Evolutionary conservation across 2,888 invertebrate species (phyloP), one percentile per base, ranked within the genome.

Genomic region (Periphyllus acericola): DNA sequence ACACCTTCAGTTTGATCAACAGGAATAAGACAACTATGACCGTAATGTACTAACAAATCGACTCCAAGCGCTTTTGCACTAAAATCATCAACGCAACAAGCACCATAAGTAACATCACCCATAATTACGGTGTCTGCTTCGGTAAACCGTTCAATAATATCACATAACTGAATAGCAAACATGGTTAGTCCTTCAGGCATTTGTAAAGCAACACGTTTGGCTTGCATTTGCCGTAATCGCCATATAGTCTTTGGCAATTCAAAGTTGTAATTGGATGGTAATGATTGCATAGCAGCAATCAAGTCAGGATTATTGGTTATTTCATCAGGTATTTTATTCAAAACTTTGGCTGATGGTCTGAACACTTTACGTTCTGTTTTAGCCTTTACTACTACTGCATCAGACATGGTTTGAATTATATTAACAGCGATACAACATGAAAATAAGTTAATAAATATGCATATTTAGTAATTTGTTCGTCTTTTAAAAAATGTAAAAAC

Each of bases 31-130:
- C 99, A 99, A 90, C 98, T 99, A 92, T 99, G 99, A 1, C 99
- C 99, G 91, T 99, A 99, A 92, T 99, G 99, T 55, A 99, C 95
- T 90, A 99, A 92, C 36, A 99, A 92, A 90, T 99, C 97, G 17
- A 96, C 97, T 21, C 96, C 96, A 60, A 99, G 93, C 0, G 98
- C 96, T 90, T 94, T 94, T 0, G 99, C 99, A 0, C 98, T 98
- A 91, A 95, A 96, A 92, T 99, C 99, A 91, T 99, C 99, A 21
- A 99, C 95, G 92, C 99, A 99, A 91, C 99, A 99, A 0, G 99
- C 99, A 68, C 99, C 99, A 91, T 99, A 99, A 0, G 99, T 99
- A 29, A 99, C 99, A 92, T 99, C 99, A 14, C 98, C 99, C 97
- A 99, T 97, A 89, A 99, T 98, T 80, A 99, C 94, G 0, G 96